Evolutionary conservation across 1,140 invertebrate species (phyloP).

Genomic region (Magallana gigas): DNA sequence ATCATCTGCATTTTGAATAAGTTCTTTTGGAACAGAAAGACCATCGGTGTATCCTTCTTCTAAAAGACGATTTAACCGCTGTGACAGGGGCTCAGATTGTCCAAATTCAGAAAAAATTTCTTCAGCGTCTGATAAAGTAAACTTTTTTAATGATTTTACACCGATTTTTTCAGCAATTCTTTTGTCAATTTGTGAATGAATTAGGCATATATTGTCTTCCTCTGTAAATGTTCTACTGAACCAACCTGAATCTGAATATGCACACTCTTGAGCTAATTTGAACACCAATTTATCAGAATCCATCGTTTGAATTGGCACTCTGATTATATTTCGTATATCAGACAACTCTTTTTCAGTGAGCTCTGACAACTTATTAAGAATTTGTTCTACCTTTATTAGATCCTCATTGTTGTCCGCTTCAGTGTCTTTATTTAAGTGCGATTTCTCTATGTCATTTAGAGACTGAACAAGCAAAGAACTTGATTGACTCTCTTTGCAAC

Average conservation of each 20-base stretch:
- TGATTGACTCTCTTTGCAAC: background rate
- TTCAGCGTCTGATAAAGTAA: conserved; percentile 35
- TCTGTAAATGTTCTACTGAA: conserved; percentile 26
- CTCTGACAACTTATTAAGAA: background rate
- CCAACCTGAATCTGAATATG: conserved; percentile 9
- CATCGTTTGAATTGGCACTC: background rate
- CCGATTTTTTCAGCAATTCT: conserved; percentile 37
- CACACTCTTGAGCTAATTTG: background rate
- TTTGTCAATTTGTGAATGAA: conserved; percentile 40
- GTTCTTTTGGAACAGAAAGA: conserved; percentile 72
- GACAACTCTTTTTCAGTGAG: background rate
- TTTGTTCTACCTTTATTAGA: background rate
- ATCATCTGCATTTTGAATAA: conserved; percentile 77
- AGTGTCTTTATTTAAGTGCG: background rate
- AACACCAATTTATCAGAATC: background rate
- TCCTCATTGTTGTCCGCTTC: background rate
- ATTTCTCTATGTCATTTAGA: background rate
- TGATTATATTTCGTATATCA: background rate
- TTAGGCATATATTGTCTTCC: conserved; percentile 7
- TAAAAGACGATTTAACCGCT: conserved; percentile 64
- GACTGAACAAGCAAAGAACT: background rate
- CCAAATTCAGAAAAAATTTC: conserved; percentile 58
- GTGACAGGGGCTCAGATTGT: conserved; percentile 68
- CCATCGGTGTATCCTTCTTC: conserved; percentile 71
- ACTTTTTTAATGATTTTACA: conserved; percentile 52